Evolutionary conservation across 1,140 invertebrate genomes (phyloP).

Genomic region (Arctopsyche grandis): DNA sequence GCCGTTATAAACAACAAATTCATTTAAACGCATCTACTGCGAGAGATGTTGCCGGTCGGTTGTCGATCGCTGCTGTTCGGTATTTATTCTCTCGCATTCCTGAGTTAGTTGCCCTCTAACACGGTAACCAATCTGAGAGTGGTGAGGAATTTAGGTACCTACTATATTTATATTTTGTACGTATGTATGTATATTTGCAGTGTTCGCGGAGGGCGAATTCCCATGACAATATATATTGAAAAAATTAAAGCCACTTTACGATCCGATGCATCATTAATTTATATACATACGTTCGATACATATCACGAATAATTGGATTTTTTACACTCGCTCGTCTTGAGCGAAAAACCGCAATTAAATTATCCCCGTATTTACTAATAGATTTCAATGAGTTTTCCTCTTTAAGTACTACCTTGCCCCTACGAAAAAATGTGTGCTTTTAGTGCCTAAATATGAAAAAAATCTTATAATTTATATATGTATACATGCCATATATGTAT

Average conservation of each 20-base stretch:
- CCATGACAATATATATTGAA: not conserved
- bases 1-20: conserved; percentile 18
- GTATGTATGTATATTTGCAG: not conserved
- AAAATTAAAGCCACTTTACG: not conserved
- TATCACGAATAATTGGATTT: not conserved
- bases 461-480: too few species aligned
- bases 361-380: too few species aligned
- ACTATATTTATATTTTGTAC: too few species aligned
- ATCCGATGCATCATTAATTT: conserved; percentile 23
- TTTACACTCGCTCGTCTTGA: too few species aligned
- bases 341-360: too few species aligned
- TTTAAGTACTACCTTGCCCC: too few species aligned
- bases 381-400: too few species aligned
- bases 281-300: not conserved
- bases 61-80: conserved; percentile 4
- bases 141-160: too few species aligned
- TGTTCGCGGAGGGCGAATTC: not conserved
- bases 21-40: not conserved
- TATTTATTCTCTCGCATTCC: conserved; percentile 9
- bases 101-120: conserved; percentile 6
- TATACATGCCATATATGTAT: too few species aligned
- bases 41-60: not conserved
- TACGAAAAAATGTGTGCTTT: too few species aligned
- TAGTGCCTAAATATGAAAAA: too few species aligned
- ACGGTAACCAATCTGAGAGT: not conserved